Evolutionary conservation across 2,113 vertebrate species (phyloP).

Genomic region (Oophaga pumilio): DNA sequence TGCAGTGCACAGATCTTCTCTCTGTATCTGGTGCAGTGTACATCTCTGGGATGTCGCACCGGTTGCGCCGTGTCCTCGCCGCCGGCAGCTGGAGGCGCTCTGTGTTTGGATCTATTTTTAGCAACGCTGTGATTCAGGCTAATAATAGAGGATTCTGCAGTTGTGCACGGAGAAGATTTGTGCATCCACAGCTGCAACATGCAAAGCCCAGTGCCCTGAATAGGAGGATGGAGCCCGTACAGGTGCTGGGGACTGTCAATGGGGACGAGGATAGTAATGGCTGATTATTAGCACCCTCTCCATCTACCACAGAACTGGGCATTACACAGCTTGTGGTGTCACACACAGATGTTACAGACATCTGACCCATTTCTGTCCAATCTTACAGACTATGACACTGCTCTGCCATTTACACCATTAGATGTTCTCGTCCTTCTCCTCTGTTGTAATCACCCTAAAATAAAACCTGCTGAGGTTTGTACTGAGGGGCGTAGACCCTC

Average conservation of each 20-base stretch:
- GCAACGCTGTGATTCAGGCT: neutral
- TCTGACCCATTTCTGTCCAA: too few species aligned
- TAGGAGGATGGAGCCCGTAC: neutral
- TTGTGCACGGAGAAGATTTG: neutral
- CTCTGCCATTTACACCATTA: too few species aligned
- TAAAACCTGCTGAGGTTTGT: too few species aligned
- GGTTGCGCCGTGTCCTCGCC: neutral
- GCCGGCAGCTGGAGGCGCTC: neutral
- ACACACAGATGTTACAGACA: too few species aligned
- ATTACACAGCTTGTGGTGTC: too few species aligned
- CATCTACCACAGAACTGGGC: too few species aligned
- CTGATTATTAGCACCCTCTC: neutral
- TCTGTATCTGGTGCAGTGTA: neutral
- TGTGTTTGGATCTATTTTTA: constrained; percentile 6
- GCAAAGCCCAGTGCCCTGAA: neutral
- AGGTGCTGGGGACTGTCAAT: neutral
- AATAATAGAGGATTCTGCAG: neutral
- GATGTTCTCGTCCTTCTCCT: too few species aligned
- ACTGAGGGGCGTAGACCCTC: too few species aligned
- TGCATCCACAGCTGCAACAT: constrained; percentile 3
- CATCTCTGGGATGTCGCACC: neutral
- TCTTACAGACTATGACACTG: too few species aligned
- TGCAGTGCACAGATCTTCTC: neutral
- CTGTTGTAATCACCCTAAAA: too few species aligned
- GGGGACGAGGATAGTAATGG: neutral